Evolutionary conservation across 2,888 invertebrate species (phyloP), one percentile per base, ranked within the genome.

Genomic region (Esperia sulphurella): DNA sequence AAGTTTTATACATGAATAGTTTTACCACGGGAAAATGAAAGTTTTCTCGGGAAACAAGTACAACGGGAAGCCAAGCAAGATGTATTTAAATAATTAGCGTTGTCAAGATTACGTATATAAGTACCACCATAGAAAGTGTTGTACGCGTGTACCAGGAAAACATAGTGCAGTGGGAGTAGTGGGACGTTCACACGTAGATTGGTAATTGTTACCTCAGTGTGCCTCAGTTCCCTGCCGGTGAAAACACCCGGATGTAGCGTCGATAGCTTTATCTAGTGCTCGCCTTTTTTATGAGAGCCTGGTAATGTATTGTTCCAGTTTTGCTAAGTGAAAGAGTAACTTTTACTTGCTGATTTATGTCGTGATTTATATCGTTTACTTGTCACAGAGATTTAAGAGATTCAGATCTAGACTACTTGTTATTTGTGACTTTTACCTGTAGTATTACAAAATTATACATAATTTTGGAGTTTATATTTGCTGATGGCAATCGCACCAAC

Each of bases 181-280:
- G 59, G 71, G 64, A 69, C 68, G 70, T 80, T 83, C 82, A 75
- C 83, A 83, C 81, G 78, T 71, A 68, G 65, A 67, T 71, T 66
- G 63, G 61, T 69, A 71, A 79, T 79, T 79, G 81, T 76, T 71
- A 62, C 63, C 56, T 67, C 63, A 62, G 8, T n/a, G 76, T 71
- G 21, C 3, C 21, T 35, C 35, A 6, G 70, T 76, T 72, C 68
- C 71, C 68, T 59, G 65, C 58, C 60, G 68, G 83, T 81, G 85
- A 84, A 85, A 85, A 75, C 82, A 79, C 76, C 79, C 83, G 83
- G 85, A 85, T 79, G 79, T 67, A 49, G 53, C 46, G 61, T 56
- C 68, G 75, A 79, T 79, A 79, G 64, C 63, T 70, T 75, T 79
- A 82, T 83, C 83, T 83, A 80, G 71, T 13, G 61, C 67, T 59